A percentile compares a stretch with the other conserved stretches of the same genome.
Evolutionary conservation across 2,888 invertebrate species (phyloP).

Genomic region (Atethmia centrago): DNA sequence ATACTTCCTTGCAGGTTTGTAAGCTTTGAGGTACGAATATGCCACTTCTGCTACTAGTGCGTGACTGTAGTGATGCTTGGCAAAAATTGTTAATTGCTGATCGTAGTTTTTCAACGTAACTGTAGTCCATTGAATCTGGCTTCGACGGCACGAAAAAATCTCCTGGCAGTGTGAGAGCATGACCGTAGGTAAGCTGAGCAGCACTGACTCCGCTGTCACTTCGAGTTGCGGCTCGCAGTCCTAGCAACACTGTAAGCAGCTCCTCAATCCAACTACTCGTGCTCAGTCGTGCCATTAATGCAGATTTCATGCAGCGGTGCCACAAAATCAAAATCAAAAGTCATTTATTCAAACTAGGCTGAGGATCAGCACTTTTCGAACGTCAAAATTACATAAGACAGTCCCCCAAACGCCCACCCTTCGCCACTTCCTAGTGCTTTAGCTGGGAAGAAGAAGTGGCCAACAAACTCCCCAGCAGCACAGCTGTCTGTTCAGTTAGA

Average conservation of each 20-base stretch:
- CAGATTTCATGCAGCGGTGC: conserved; percentile 29
- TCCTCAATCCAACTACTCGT: conserved; percentile 33
- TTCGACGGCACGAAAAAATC: background rate
- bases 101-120: background rate
- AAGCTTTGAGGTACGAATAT: conserved; percentile 37
- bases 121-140: background rate
- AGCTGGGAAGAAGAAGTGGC: too few relatives aligned
- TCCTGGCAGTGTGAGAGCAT: background rate
- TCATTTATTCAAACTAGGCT: too few relatives aligned
- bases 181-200: conserved; percentile 32
- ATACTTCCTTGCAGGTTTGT: conserved; percentile 38
- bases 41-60: background rate
- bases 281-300: conserved; percentile 5
- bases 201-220: conserved; percentile 32
- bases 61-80: background rate
- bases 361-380: too few relatives aligned
- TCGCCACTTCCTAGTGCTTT: too few relatives aligned
- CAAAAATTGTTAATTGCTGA: background rate
- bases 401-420: too few relatives aligned
- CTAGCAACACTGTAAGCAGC: conserved; percentile 36
- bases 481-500: too few relatives aligned
- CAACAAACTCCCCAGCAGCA: too few relatives aligned
- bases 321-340: too few relatives aligned
- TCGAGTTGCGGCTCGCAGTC: conserved; percentile 32
- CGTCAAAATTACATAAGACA: too few relatives aligned